phyloP scores from a whole-genome alignment of 1,140 invertebrate genomes.

The Cheumatopsyche charites region DNA sequence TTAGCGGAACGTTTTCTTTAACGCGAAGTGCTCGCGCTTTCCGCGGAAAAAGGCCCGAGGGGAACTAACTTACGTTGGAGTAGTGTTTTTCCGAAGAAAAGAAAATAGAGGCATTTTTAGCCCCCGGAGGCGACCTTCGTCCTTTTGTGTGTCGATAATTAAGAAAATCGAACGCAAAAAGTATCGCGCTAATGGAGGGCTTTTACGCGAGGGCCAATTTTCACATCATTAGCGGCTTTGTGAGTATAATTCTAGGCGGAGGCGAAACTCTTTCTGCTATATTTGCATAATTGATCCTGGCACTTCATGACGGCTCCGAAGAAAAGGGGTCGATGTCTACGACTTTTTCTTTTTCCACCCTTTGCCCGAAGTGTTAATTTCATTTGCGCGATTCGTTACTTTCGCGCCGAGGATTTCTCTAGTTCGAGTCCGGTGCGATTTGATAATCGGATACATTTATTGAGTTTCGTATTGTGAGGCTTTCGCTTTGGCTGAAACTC shows the following conservation, averaged over 20 bases:
- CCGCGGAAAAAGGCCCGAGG: slow-evolving; percentile 17
- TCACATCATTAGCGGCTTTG: slow-evolving; percentile 20
- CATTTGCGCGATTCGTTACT: slow-evolving; percentile 3
- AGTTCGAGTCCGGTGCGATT: too few relatives aligned
- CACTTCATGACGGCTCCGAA: slow-evolving; percentile 20
- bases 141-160: neutral
- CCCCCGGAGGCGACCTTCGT: neutral
- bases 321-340: slow-evolving; percentile 7
- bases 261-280: slow-evolving; percentile 21
- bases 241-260: slow-evolving; percentile 10
- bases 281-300: slow-evolving; percentile 17
- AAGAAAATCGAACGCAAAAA: slow-evolving; percentile 8
- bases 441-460: too few relatives aligned
- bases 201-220: slow-evolving; percentile 14
- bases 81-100: slow-evolving; percentile 5
- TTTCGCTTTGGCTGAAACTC: too few relatives aligned
- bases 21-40: slow-evolving; percentile 22
- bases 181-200: slow-evolving; percentile 14
- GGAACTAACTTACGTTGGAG: neutral
- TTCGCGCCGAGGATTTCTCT: neutral
- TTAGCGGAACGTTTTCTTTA: slow-evolving; percentile 35
- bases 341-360: neutral
- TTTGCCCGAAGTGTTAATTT: neutral
- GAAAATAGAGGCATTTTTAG: neutral
- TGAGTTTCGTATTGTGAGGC: too few relatives aligned